Evolutionary conservation across 1,140 invertebrate species (phyloP).

Genomic region (Neodiprion pinetum): DNA sequence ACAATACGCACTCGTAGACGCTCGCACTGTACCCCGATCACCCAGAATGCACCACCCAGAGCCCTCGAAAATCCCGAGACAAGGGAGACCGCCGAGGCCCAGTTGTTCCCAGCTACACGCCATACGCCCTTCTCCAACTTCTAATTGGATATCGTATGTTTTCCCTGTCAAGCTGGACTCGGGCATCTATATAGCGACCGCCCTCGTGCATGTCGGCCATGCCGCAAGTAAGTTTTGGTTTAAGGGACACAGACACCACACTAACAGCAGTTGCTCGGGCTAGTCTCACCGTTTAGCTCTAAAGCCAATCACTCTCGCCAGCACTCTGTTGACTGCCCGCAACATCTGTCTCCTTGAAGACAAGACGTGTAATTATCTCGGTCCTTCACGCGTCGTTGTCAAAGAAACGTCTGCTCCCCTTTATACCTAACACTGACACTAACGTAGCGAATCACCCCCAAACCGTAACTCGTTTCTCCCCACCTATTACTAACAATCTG

Average conservation of each 20-base stretch:
- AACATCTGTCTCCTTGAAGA: too few species aligned
- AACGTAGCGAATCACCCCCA: too few species aligned
- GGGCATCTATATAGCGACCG: slow-evolving; percentile 44
- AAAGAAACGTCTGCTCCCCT: too few species aligned
- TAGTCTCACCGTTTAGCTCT: too few species aligned
- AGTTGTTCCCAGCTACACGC: slow-evolving; percentile 23
- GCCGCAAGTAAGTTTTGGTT: slow-evolving; percentile 45
- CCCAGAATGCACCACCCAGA: not conserved
- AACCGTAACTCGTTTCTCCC: too few species aligned
- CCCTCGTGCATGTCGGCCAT: slow-evolving; percentile 44
- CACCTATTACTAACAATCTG: slow-evolving; percentile 17
- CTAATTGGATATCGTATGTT: slow-evolving; percentile 50
- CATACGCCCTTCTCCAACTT: slow-evolving; percentile 11
- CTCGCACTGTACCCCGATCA: not conserved
- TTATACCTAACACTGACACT: too few species aligned
- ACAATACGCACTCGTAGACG: too few species aligned
- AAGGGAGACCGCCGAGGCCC: slow-evolving; percentile 39
- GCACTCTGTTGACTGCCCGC: too few species aligned
- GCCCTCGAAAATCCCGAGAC: slow-evolving; percentile 26
- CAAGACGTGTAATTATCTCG: not conserved
- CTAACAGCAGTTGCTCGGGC: not conserved
- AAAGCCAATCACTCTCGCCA: too few species aligned
- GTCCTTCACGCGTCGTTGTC: too few species aligned
- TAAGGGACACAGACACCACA: not conserved
- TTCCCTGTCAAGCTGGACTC: slow-evolving; percentile 49